Percentiles rank a stretch among this genome's conserved stretches.
Conservation (phyloP, 2,797 vertebrate species). For the Liparis tanakae region DNA sequence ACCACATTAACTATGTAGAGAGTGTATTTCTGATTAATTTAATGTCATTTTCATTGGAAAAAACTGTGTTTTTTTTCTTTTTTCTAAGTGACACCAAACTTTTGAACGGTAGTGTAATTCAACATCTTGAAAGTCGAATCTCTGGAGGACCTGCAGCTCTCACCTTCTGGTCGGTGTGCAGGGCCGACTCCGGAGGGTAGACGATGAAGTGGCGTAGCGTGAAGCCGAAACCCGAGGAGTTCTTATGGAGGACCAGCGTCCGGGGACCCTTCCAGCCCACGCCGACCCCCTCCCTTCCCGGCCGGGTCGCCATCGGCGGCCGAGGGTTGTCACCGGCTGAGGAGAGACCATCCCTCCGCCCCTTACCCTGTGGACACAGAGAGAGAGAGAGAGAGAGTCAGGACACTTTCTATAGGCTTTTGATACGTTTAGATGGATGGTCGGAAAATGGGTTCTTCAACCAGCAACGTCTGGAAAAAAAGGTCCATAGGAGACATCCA, state of each 20-base stretch:
- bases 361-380: constrained; percentile 80
- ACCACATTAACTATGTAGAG: too few species aligned
- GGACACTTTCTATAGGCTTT: neutral
- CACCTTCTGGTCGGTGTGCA: constrained; percentile 90
- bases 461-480: neutral
- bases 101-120: too few species aligned
- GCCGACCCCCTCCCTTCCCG: constrained; percentile 77
- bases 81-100: too few species aligned
- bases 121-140: neutral
- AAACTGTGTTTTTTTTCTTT: too few species aligned
- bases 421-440: neutral
- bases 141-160: constrained; percentile 26
- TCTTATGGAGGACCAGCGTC: constrained; percentile 92
- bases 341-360: constrained; percentile 88
- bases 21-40: too few species aligned
- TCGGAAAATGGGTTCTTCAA: neutral
- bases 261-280: constrained; percentile 90
- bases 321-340: constrained; percentile 85
- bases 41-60: too few species aligned
- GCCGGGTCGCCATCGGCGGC: constrained; percentile 81
- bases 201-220: constrained; percentile 98
- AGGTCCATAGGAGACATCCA: neutral
- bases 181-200: constrained; percentile 93
- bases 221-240: constrained; percentile 94
- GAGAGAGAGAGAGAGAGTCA: constrained; percentile 14